Percentiles rank a stretch among this genome's conserved stretches.
Conservation (phyloP, 2,888 invertebrate species). For the Altica lythri region DNA sequence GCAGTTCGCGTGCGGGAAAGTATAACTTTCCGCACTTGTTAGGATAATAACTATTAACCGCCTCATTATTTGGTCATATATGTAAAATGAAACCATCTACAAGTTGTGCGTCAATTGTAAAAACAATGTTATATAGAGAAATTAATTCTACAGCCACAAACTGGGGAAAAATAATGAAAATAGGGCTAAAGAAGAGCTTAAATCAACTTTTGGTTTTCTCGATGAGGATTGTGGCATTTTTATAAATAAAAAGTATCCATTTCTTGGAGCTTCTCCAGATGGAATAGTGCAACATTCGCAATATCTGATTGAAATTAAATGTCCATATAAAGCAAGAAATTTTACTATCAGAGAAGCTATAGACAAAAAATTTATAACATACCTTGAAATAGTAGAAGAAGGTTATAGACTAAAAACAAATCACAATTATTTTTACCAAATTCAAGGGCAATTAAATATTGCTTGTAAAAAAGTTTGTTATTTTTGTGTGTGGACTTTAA, state of each 20-base stretch:
- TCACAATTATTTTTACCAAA: slow-evolving; percentile 6
- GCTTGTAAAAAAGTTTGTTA: background rate
- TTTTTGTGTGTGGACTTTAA: background rate
- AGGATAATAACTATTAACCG: too few relatives aligned
- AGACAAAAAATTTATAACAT: background rate
- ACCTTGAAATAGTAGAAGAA: background rate
- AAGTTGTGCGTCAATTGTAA: too few relatives aligned
- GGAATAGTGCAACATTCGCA: background rate
- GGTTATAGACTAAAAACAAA: background rate
- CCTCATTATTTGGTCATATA: too few relatives aligned
- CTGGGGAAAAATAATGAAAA: background rate
- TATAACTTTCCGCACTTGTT: too few relatives aligned
- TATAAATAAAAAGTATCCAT: background rate
- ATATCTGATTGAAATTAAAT: background rate
- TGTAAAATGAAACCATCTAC: too few relatives aligned
- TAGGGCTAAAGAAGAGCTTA: background rate
- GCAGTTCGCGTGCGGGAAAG: too few relatives aligned
- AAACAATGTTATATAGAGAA: too few relatives aligned
- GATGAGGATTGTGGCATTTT: background rate
- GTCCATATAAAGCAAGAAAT: background rate
- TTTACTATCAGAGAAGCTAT: background rate
- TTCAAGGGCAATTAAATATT: slow-evolving; percentile 6
- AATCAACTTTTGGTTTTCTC: background rate
- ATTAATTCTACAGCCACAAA: too few relatives aligned
- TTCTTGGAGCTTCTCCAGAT: background rate